Conservation (phyloP, 2,113 vertebrate genomes). For the Toxostoma redivivum region DNA sequence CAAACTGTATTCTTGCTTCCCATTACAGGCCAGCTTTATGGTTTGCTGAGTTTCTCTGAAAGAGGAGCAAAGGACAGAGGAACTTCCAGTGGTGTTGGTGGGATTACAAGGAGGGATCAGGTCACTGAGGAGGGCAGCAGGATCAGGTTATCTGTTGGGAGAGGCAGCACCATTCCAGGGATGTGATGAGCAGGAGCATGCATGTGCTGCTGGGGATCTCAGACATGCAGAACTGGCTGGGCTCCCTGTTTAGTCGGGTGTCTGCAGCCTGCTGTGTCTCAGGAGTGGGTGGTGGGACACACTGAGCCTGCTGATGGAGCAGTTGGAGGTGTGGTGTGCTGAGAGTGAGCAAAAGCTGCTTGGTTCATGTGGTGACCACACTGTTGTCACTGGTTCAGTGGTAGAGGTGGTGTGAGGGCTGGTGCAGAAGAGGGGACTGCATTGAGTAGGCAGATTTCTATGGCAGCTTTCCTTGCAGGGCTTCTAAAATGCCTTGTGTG, state of each 20-base stretch:
- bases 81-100: background rate
- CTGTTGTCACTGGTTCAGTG: background rate
- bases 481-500: background rate
- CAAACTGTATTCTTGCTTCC: background rate
- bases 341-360: background rate
- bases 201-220: background rate
- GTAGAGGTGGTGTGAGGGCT: background rate
- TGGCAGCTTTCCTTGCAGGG: background rate
- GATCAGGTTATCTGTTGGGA: rapidly evolving
- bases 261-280: background rate
- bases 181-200: background rate
- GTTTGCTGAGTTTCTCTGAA: background rate
- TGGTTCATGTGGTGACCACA: rapidly evolving
- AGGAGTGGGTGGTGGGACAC: background rate
- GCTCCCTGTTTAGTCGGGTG: background rate
- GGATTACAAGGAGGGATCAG: rapidly evolving
- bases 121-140: background rate
- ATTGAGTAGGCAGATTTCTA: rapidly evolving
- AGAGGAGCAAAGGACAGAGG: background rate
- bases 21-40: background rate
- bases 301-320: background rate
- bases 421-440: background rate
- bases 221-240: background rate
- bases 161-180: background rate
- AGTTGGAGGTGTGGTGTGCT: background rate